Evolutionary conservation across 2,888 invertebrate genomes (phyloP), one percentile per base, ranked within the genome.

Genomic region (Oscheius sp.): DNA sequence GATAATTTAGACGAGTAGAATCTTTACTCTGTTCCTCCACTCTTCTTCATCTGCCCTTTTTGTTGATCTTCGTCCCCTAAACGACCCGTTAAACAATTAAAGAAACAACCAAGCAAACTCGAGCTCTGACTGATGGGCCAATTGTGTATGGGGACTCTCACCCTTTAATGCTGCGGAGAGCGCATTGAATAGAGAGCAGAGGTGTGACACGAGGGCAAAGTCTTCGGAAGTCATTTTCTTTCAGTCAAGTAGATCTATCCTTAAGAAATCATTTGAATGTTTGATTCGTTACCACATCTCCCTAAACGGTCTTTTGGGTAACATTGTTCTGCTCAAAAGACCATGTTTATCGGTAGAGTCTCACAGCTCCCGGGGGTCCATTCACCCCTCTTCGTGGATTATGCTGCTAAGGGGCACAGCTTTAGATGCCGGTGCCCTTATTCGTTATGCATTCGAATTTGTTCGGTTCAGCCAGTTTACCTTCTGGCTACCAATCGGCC

Each of bases 341-440:
- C 41, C 26, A 41, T 59, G 59, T 59, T 59, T 59, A 59, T 59
- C 59, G 44, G 41, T 30, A 59, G 26, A 24, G n/a, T 26, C 41
- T 59, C 59, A 59, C 59, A 28, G 44, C 59, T 59, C 59, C 59
- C 59, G 41, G 41, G 59, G 59, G 59, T 44, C 59, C 59, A 44
- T 17, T 59, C 59, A 4, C 26, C 6, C 12, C 22, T 20, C 22
- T 28, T n/a, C 59, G 22, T 20, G 59, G 59, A 59, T 44, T 59
- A 54, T 54, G 30, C 54, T 33, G 20, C 54, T 20, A 32, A 54
- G 54, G 24, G 54, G 54, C 33, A 32, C n/a, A 17, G 54, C 38
- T 17, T 59, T 44, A 44, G 44, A 44, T 30, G 59, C 44, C 28
- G 41, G 59, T 41, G 59, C 28, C 57, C 36, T 59, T 44, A 59